Base-by-base conservation (phyloP, 2,888 invertebrate species). In the Tenthredo notha region DNA sequence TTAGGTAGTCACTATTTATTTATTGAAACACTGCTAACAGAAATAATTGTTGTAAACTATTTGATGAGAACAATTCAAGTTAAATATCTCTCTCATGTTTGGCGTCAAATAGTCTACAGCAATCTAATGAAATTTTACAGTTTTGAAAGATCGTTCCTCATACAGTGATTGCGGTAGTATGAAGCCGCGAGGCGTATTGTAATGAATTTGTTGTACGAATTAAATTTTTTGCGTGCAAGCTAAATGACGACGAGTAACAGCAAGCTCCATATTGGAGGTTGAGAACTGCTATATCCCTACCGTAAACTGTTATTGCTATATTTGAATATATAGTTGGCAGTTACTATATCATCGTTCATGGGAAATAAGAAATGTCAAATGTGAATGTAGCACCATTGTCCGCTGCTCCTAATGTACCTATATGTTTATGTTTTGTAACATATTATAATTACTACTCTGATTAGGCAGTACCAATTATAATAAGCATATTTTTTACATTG, bases 401-500 rank as follows among this genome's bases (percentile, higher is more conserved):
- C 90, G 89, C 90, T 90, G 90, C 89, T 90, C 90, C 88, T 88
- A 88, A 88, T 91, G 91, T 90, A 90, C 87, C 90, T 90, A 91
- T 80, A 84, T 88, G 90, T 91, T 90, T 90, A 92, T 90, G 90
- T 91, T 89, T 92, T 92, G 92, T 92, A 92, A 92, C 89, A 92
- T 92, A 93, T 92, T 90, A 92, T 91, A 90, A 92, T 91, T 90
- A 92, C 87, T 92, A 89, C 91, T 91, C 89, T 90, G 88, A 89
- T 90, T 91, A 92, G 91, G 89, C 89, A 90, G 91, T 92, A 92
- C 87, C 89, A 92, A 92, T 92, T 92, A 92, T 89, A 92, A 91
- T 92, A 92, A 92, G 92, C 91, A 92, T 92, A 92, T 92, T 92
- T 92, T 92, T 92, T 92, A 92, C 90, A 92, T 92, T 88, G 91